Percentiles rank a stretch among this genome's conserved stretches.
phyloP scores from a whole-genome alignment of 2,113 vertebrate genomes.

The Crotalus tigris region DNA sequence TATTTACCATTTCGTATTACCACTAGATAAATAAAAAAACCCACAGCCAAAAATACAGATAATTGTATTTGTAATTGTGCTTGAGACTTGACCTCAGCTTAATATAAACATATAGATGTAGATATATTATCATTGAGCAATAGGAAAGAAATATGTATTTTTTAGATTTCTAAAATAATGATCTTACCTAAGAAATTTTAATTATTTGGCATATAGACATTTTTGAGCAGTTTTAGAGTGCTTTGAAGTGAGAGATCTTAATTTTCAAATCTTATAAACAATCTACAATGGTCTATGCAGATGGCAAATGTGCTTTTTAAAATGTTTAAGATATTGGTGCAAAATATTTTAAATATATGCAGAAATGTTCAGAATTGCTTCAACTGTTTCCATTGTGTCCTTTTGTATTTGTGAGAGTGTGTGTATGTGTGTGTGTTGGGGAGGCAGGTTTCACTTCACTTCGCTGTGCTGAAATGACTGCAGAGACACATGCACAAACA shows the following conservation, averaged over 20 bases:
- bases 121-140: not conserved
- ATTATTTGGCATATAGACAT: not conserved
- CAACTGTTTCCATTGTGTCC: not conserved
- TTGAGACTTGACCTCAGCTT: not conserved
- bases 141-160: not conserved
- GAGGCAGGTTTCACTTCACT: not conserved
- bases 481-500: not conserved
- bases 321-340: not conserved
- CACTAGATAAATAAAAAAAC: not conserved
- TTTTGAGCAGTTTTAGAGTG: not conserved
- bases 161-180: not conserved
- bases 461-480: not conserved
- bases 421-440: not conserved
- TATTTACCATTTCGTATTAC: not conserved
- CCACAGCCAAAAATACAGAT: not conserved
- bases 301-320: not conserved
- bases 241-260: not conserved
- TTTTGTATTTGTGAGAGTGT: not conserved
- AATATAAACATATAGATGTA: not conserved
- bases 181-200: not conserved
- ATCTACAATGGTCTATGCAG: not conserved
- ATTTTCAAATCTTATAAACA: not conserved
- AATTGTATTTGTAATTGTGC: not conserved
- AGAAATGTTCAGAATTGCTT: not conserved
- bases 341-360: not conserved